Evolutionary conservation across 2,797 vertebrate species (phyloP), one percentile per base, ranked within the genome.

Genomic region (Notolepis coatsorum): DNA sequence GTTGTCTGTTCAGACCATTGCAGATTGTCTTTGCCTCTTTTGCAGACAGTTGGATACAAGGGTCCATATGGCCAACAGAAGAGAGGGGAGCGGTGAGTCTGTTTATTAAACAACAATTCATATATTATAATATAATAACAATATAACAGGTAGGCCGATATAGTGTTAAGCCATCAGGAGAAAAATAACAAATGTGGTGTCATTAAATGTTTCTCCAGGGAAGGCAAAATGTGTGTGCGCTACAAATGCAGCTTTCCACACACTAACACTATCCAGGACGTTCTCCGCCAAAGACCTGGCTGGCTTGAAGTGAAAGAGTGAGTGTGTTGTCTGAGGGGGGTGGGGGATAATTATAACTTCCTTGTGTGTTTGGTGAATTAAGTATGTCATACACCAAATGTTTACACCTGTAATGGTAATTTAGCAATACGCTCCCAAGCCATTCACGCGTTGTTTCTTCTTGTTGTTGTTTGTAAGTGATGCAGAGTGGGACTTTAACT

Each of bases 251-350:
- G n/a, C n/a, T 81, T 91, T 25, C 68, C 76, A 25, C n/a, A n/a
- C n/a, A n/a, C n/a, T n/a, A 94, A 92, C 65, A 93, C 93, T 0
- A 90, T 94, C 6, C 73, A 82, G 30, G 93, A 93, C 0, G 92
- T 94, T 21, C 91, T 94, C 25, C 82, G 73, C 12, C 80, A 84
- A 63, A 86, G 93, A 53, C 91, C 93, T 0, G 92, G 93, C 68
- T 94, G 93, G 93, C 73, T 90, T 9, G 93, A 93, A 80, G 89
- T 91, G 3, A 93, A 92, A 76, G 93, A 94, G 93, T 94, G n/a
- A n/a, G n/a, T n/a, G 84, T 92, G 92, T 56, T 33, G 51, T 31
- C 4, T 54, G 48, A n/a, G n/a, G n/a, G n/a, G n/a, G n/a, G n/a
- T n/a, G n/a, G n/a, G n/a, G n/a, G n/a, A n/a, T n/a, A n/a, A 9